phyloP scores from a whole-genome alignment of 2,888 invertebrate genomes.

The Hermodice carunculata region DNA sequence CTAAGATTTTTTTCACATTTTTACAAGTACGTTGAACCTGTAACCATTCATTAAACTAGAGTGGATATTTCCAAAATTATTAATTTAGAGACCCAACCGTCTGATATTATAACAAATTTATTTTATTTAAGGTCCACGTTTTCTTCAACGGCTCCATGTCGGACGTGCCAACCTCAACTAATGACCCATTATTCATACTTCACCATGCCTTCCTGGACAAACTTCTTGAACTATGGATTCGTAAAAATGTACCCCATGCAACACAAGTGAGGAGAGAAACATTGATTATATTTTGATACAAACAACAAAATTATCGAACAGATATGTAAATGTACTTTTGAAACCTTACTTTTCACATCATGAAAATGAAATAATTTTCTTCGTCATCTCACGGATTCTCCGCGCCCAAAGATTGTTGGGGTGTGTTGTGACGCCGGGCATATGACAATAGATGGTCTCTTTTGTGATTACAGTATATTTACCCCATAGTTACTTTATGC shows the following conservation, averaged over 20 bases:
- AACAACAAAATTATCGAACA: neutral
- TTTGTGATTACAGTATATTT: no score
- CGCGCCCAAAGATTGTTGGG: no score
- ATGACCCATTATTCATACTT: conserved; percentile 37
- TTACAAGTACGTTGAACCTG: no score
- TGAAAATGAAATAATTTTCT: no score
- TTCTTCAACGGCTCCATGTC: conserved; percentile 33
- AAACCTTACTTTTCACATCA: no score
- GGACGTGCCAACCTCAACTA: conserved; percentile 31
- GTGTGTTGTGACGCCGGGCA: no score
- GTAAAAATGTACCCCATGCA: conserved; percentile 17
- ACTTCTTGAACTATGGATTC: conserved; percentile 35
- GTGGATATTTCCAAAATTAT: neutral
- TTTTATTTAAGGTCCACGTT: conserved; percentile 25
- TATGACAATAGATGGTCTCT: no score
- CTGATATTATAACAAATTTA: neutral
- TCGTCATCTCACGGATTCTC: no score
- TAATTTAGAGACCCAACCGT: neutral
- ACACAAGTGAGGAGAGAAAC: conserved; percentile 13
- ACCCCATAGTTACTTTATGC: no score
- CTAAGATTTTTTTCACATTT: no score
- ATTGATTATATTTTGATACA: neutral
- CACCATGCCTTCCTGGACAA: conserved; percentile 40
- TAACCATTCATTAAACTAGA: no score
- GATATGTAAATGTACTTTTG: neutral